Evolutionary conservation across 1,140 invertebrate species (phyloP).

Genomic region (Aporrectodea caliginosa): DNA sequence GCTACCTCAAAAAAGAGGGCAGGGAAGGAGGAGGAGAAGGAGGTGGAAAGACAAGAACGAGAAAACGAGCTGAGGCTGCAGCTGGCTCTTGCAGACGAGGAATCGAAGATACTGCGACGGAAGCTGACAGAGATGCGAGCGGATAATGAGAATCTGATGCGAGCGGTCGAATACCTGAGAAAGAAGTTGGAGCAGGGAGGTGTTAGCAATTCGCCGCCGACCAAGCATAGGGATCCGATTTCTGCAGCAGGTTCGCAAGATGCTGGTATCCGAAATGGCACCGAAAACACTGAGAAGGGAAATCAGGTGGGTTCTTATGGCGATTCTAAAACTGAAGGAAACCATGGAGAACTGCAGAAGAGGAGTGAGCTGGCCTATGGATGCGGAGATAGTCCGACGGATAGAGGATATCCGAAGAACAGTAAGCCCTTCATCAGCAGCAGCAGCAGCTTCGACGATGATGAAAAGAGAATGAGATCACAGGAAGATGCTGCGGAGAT

Average conservation of each 20-base stretch:
- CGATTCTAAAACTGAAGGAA: no score
- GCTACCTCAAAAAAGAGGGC: no score
- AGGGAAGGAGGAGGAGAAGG: background rate
- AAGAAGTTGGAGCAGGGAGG: constrained; percentile 37
- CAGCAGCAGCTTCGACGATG: background rate
- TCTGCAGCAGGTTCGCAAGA: background rate
- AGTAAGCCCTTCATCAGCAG: background rate
- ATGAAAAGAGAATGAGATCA: no score
- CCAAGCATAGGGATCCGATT: background rate
- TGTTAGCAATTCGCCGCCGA: constrained; percentile 23
- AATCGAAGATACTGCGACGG: constrained; percentile 74
- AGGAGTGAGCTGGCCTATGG: background rate
- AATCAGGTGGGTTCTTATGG: no score
- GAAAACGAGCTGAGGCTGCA: constrained; percentile 89
- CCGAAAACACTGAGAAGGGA: background rate
- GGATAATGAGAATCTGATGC: constrained; percentile 26
- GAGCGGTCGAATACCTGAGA: constrained; percentile 23
- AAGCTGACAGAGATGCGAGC: constrained; percentile 80
- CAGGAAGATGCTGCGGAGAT: background rate
- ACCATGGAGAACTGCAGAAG: background rate
- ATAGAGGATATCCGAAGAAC: background rate
- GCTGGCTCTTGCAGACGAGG: constrained; percentile 81
- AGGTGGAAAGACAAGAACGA: constrained; percentile 74
- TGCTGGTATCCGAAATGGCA: background rate
- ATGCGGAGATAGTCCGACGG: background rate